Conservation (phyloP, 2,797 vertebrate genomes). For the Notolepis coatsorum region DNA sequence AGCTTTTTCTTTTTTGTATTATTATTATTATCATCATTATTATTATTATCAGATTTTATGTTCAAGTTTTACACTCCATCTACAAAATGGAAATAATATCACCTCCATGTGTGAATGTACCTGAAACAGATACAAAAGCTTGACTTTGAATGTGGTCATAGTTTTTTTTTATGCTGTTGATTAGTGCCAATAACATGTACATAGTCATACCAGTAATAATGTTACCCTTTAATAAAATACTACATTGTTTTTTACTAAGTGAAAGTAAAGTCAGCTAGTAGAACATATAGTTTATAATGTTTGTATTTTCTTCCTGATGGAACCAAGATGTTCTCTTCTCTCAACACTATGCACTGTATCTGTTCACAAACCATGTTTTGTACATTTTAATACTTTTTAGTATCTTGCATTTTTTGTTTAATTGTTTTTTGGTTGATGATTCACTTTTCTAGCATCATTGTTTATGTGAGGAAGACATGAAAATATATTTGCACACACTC, state of each 20-base stretch:
- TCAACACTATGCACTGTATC: constrained; percentile 61
- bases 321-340: constrained; percentile 9
- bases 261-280: constrained; percentile 6
- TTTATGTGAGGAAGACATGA: constrained; percentile 55
- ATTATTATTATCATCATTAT: no score
- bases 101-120: neutral
- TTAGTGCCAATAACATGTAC: constrained; percentile 14
- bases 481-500: constrained; percentile 75
- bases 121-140: neutral
- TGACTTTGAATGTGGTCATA: neutral
- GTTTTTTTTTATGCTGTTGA: constrained; percentile 5
- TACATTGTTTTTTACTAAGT: constrained; percentile 5
- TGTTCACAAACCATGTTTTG: constrained; percentile 15
- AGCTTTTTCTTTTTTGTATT: neutral
- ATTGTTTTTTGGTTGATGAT: constrained; percentile 34
- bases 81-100: neutral
- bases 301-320: constrained; percentile 30
- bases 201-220: no score
- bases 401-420: constrained; percentile 24
- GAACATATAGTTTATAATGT: constrained; percentile 13
- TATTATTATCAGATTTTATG: no score
- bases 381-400: constrained; percentile 22
- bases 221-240: constrained; percentile 13
- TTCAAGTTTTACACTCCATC: no score
- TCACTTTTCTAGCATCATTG: constrained; percentile 43